These are phyloP conservation scores for Glaucopsyche alexis DNA, from an alignment of 2,888 invertebrate species.

Conservation along the genomic window DNA sequence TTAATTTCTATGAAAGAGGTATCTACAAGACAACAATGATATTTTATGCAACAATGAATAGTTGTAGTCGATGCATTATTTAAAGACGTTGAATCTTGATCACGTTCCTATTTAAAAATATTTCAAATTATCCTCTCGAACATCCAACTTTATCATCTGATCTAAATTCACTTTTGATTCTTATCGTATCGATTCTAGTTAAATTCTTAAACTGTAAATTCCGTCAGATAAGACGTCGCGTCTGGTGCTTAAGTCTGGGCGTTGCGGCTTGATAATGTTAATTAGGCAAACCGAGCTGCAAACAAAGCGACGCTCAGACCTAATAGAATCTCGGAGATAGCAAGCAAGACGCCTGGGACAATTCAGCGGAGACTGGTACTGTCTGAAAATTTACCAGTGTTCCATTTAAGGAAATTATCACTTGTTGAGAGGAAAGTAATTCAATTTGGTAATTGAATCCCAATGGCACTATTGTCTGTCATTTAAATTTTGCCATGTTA, in stretches of 20 bases:
- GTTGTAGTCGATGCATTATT: no score
- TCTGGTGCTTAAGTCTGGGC: slow-evolving; percentile 25
- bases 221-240: background rate
- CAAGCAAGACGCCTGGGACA: slow-evolving; percentile 35
- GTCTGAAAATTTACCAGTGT: background rate
- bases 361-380: background rate
- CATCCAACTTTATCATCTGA: background rate
- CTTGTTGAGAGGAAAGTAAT: background rate
- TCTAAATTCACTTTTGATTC: background rate
- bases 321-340: slow-evolving; percentile 49
- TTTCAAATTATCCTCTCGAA: background rate
- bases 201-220: background rate
- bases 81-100: no score
- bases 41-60: no score
- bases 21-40: no score
- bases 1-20: no score
- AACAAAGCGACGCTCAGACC: slow-evolving; percentile 47
- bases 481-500: background rate
- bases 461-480: background rate
- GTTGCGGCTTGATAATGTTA: slow-evolving; percentile 52
- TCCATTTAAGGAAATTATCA: background rate
- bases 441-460: background rate
- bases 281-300: slow-evolving; percentile 54
- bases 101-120: background rate
- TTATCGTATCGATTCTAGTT: background rate